Conservation (phyloP, 2,797 vertebrate species). For the Microcaecilia unicolor region DNA sequence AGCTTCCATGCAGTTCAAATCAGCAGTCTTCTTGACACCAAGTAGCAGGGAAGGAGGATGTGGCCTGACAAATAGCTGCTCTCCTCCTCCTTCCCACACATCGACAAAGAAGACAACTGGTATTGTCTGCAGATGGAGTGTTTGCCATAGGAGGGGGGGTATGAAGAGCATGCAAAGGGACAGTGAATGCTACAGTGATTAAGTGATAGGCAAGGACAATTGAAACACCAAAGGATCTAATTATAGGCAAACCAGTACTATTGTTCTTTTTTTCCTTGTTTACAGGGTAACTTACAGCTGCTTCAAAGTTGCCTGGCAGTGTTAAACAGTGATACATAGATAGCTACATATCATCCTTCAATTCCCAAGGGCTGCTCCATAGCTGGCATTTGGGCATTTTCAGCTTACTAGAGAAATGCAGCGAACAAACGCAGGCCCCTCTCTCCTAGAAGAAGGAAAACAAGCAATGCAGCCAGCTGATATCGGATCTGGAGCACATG, state of each 20-base stretch:
- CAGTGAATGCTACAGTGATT: no score
- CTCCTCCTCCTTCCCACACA: no score
- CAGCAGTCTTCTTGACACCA: no score
- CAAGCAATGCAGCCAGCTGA: conserved; percentile 19
- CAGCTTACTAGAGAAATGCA: conserved; percentile 47
- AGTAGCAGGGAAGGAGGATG: no score
- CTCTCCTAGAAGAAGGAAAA: conserved; percentile 34
- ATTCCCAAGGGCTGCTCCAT: conserved; percentile 63
- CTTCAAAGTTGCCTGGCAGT: conserved; percentile 91
- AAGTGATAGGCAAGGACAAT: no score
- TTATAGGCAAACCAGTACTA: conserved; percentile 1
- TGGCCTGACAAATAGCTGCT: no score
- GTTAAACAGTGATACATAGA: conserved; percentile 89
- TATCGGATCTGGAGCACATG: conserved; percentile 32
- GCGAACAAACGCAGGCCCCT: conserved; percentile 49
- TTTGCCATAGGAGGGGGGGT: no score
- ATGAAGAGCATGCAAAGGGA: no score
- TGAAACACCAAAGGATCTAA: no score
- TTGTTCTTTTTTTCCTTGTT: conserved; percentile 11
- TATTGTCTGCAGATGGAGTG: no score
- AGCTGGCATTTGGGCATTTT: conserved; percentile 48
- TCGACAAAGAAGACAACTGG: no score
- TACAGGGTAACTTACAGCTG: conserved; percentile 91
- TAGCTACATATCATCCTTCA: conserved; percentile 37
- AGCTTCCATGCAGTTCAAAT: no score